Conservation (phyloP, 2,797 vertebrate genomes). For the Limosa lapponica region DNA sequence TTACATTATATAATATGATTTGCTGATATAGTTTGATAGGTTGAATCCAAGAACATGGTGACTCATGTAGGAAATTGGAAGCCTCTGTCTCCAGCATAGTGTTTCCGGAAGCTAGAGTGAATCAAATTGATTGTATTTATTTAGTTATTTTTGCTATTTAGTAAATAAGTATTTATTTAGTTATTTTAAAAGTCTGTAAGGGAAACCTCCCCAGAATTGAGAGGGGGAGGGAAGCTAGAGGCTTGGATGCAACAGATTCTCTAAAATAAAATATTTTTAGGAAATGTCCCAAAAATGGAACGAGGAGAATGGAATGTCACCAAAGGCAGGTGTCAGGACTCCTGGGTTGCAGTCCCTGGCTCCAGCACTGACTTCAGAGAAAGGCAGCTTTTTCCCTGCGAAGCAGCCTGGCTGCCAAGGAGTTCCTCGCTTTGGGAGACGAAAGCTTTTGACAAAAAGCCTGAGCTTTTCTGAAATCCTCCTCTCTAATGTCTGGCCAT, state of each 20-base stretch:
- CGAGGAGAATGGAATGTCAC: not conserved
- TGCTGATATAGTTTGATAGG: conserved; percentile 57
- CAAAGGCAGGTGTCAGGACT: not conserved
- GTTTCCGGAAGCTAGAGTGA: conserved; percentile 40
- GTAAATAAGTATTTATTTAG: conserved; percentile 7
- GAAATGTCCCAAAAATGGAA: not conserved
- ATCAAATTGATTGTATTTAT: conserved; percentile 45
- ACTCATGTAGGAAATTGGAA: conserved; percentile 65
- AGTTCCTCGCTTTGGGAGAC: not conserved
- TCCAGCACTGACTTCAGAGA: not conserved
- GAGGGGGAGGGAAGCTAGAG: not conserved
- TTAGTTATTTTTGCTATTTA: conserved; percentile 13
- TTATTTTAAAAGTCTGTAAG: not conserved
- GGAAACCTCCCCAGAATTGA: not conserved
- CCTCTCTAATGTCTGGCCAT: not conserved
- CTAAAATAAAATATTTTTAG: not conserved
- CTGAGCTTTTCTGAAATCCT: conserved; percentile 6
- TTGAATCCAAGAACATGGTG: conserved; percentile 65
- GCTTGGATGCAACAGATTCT: not conserved
- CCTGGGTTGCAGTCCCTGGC: not conserved
- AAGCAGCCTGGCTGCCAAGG: conserved; percentile 4
- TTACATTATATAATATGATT: conserved; percentile 67
- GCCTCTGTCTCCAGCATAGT: conserved; percentile 2
- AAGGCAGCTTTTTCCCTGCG: not conserved
- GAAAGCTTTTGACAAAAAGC: not conserved